Conservation (phyloP, 1,140 invertebrate genomes). For the Drosophila sechellia region DNA sequence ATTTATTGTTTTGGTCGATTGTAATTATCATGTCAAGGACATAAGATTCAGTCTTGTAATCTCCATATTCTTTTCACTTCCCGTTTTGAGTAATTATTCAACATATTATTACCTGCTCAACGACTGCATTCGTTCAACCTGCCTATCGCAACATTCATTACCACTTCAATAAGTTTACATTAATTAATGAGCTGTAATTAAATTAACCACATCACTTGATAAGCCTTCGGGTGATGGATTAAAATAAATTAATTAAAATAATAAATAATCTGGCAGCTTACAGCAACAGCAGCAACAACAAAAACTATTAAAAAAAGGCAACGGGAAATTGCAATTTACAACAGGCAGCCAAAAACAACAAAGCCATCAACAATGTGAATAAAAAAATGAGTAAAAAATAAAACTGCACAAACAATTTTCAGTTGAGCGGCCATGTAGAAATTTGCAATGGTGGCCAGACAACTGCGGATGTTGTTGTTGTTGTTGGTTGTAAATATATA, state of each 20-base stretch:
- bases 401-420: constrained; percentile 81
- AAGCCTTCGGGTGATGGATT: constrained; percentile 55
- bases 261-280: constrained; percentile 57
- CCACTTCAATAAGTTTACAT: constrained; percentile 28
- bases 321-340: constrained; percentile 74
- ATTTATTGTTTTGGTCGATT: too few relatives aligned
- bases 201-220: constrained; percentile 67
- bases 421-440: constrained; percentile 84
- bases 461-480: constrained; percentile 55
- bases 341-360: constrained; percentile 59
- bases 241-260: constrained; percentile 77
- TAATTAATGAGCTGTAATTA: constrained; percentile 60
- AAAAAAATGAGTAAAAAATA: constrained; percentile 57
- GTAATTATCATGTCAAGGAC: too few relatives aligned
- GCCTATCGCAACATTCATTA: constrained; percentile 17
- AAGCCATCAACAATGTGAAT: constrained; percentile 42
- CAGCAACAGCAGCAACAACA: constrained; percentile 20
- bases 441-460: constrained; percentile 78
- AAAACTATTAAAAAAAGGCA: constrained; percentile 25
- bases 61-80: too few relatives aligned
- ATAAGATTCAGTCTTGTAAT: too few relatives aligned
- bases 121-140: neutral
- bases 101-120: neutral
- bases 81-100: neutral
- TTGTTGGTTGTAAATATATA: constrained; percentile 6